Base-by-base conservation (phyloP, 2,797 vertebrate genomes). In the Neosilurus mollespiculum region DNA sequence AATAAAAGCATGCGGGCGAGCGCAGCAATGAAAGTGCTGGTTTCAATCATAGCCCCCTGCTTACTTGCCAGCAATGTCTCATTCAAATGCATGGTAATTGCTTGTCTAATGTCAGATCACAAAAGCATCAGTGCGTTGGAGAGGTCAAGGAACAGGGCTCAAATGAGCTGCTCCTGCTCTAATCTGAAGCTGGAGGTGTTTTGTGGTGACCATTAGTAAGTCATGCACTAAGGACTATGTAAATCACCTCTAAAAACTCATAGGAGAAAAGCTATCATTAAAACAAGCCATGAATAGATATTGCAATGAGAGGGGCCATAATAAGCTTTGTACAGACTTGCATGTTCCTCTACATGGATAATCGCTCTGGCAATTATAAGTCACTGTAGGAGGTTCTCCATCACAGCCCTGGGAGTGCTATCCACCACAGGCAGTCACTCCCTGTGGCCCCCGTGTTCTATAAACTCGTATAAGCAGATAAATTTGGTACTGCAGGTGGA, bases 401-500 rank as follows among this genome's bases (percentile, higher is more conserved):
- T 59, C 71, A 78, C 72, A 83, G 80, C 66, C 18, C 79, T 77
- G 76, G 76, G 89, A 88, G 89, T 85, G 90, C 86, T 83, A 86
- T 87, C 88, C 89, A 90, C 89, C 83, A 87, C 87, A 89, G 91
- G 90, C 85, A 78, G 88, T 30, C 11, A 88, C 89, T 92, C 91
- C 80, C 85, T 71, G 86, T 90, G 90, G 89, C 88, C 89, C 88
- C 87, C 84, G 22, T 58, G 90, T 92, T 92, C 90, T 84, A 90
- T 92, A 90, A 91, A 92, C 90, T 92, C 91, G 89, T 90, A 89
- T 85, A 91, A 91, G 92, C 88, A 92, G 92, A 92, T 89, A 91
- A 89, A 91, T 92, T 89, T 92, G 91, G 90, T 90, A 90, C 88
- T 90, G 92, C 88, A 91, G 91, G 91, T 90, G 89, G 72, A 91